Conservation (phyloP, 1,140 invertebrate genomes). For the Trialeurodes vaporariorum region DNA sequence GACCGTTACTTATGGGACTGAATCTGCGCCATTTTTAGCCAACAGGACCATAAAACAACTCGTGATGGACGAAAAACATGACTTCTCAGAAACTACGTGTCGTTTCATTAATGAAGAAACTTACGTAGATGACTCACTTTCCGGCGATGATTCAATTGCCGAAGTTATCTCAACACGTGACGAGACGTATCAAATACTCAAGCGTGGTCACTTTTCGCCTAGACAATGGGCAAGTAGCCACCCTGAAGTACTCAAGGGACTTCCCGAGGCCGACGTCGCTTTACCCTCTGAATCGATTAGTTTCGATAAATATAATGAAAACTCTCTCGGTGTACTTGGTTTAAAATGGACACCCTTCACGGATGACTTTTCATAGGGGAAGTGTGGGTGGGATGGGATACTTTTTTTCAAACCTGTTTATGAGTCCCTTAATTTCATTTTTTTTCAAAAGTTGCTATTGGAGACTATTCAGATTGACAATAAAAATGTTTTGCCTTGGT, state of each 20-base stretch:
- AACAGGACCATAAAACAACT: constrained; percentile 30
- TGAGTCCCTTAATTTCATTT: too few species aligned
- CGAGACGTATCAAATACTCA: constrained; percentile 20
- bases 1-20: constrained; percentile 29
- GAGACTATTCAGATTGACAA: too few species aligned
- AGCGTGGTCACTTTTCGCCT: constrained; percentile 22
- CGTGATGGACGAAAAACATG: constrained; percentile 24
- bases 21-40: constrained; percentile 29
- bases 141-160: constrained; percentile 18
- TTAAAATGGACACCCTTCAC: constrained; percentile 12
- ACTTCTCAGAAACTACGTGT: constrained; percentile 18
- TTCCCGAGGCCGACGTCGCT: background rate
- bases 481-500: too few species aligned
- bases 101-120: constrained; percentile 20
- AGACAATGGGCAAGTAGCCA: constrained; percentile 26
- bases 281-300: background rate
- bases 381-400: too few species aligned
- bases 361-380: constrained; percentile 1
- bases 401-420: too few species aligned
- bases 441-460: too few species aligned
- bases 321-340: constrained; percentile 12
- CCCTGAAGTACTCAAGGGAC: background rate
- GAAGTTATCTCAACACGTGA: constrained; percentile 18
- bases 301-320: background rate
- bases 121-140: constrained; percentile 23